Base-by-base conservation (phyloP, 2,797 vertebrate species). In the Xiphorhynchus erythropygius region DNA sequence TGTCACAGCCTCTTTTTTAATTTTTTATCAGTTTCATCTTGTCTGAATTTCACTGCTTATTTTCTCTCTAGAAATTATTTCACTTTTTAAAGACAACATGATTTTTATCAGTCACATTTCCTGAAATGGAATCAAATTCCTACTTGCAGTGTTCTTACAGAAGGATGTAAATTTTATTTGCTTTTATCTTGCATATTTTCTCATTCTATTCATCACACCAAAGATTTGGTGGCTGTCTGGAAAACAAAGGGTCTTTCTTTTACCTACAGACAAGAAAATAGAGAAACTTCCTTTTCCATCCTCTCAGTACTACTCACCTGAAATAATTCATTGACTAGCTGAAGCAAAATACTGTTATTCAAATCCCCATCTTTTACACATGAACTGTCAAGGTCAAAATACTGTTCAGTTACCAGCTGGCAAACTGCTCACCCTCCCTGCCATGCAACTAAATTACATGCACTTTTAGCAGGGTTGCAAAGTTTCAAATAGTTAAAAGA, bases 401-500 rank as follows among this genome's bases (percentile, higher is more conserved):
- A 89, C 35, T 80, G 35, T 74, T 93, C 84, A 87, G 65, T 74
- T 95, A 93, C 13, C 91, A 88, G 94, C 68, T 79, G 86, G 70
- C 30, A 94, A 89, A 95, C 73, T 87, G 78, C 33, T 81, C 65
- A 84, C 60, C 27, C 60, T 67, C 82, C 82, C 53, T 91, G 39
- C 33, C 68, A 89, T 9, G 71, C 84, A 96, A 86, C 50, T 87
- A 93, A 94, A 95, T 89, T 67, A 67, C 35, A 71, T 4, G 13
- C 70, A 95, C 75, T 97, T 96, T 92, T 96, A 92, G 91, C 78
- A 97, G 87, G 77, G 69, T 73, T 90, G 77, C 84, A 96, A 97
- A 96, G 94, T 97, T 97, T 94, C 69, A 97, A 97, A 96, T 56
- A 96, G 90, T 96, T 96, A 96, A 95, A 91, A 93, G 84, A 97